Conservation (phyloP, 2,888 invertebrate genomes). For the Scrobipalpa costella region DNA sequence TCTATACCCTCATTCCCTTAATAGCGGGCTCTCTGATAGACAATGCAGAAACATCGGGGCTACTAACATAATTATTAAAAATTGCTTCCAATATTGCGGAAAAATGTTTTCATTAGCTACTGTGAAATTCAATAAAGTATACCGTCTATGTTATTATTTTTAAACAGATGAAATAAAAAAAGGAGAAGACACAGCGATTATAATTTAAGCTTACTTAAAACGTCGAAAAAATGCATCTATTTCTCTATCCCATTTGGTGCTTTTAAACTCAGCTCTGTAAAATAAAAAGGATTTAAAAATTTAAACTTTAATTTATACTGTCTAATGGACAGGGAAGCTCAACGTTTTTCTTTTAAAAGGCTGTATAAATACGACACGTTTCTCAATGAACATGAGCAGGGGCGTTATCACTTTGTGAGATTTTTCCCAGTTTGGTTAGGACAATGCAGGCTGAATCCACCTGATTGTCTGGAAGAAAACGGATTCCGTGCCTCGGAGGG, state of each 20-base stretch:
- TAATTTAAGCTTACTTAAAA: neutral
- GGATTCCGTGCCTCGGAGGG: too few relatives aligned
- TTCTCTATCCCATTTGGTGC: neutral
- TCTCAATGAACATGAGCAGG: too few relatives aligned
- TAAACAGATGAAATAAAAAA: neutral
- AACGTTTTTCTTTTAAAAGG: slow-evolving; percentile 55
- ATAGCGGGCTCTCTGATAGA: slow-evolving; percentile 68
- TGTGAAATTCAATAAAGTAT: neutral
- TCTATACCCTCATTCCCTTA: slow-evolving; percentile 63
- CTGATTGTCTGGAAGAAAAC: too few relatives aligned
- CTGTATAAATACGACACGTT: too few relatives aligned
- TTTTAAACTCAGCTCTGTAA: slow-evolving; percentile 30
- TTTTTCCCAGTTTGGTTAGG: too few relatives aligned
- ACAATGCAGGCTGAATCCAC: too few relatives aligned
- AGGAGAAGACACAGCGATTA: neutral
- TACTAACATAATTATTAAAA: slow-evolving; percentile 77
- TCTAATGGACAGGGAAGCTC: slow-evolving; percentile 61
- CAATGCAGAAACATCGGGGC: slow-evolving; percentile 54
- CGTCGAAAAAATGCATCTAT: slow-evolving; percentile 7
- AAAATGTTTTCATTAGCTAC: slow-evolving; percentile 50
- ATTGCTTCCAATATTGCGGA: slow-evolving; percentile 69
- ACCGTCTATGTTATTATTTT: neutral
- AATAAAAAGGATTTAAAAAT: slow-evolving; percentile 55
- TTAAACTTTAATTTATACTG: slow-evolving; percentile 60
- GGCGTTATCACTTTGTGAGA: too few relatives aligned